phyloP scores from a whole-genome alignment of 1,140 invertebrate species.

The Pogonognathellus flavescens region DNA sequence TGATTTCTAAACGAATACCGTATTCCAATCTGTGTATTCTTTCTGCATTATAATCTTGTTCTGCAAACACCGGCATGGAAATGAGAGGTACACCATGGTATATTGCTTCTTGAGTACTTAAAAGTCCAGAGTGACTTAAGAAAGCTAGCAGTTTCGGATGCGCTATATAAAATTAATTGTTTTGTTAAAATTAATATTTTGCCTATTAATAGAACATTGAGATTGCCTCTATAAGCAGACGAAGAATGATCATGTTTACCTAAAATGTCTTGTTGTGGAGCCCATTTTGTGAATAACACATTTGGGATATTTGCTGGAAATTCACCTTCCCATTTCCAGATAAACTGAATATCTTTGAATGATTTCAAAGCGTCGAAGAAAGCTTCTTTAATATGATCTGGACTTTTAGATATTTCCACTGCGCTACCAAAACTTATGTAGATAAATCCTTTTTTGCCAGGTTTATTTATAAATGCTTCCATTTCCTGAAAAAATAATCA shows the following conservation, averaged over 20 bases:
- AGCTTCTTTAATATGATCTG: slow-evolving; percentile 26
- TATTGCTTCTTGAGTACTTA: slow-evolving; percentile 61
- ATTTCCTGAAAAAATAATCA: no score
- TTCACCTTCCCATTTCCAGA: slow-evolving; percentile 66
- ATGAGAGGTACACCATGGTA: slow-evolving; percentile 59
- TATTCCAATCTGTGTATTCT: slow-evolving; percentile 32
- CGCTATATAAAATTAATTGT: slow-evolving; percentile 34
- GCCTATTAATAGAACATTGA: no score
- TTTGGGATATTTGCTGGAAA: slow-evolving; percentile 54
- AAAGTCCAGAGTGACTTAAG: slow-evolving; percentile 59
- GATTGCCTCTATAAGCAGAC: no score
- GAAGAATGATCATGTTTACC: slow-evolving; percentile 49
- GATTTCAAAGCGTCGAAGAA: slow-evolving; percentile 53
- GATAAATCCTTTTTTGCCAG: slow-evolving; percentile 58
- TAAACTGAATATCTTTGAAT: slow-evolving; percentile 53
- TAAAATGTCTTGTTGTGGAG: slow-evolving; percentile 65
- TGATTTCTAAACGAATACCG: slow-evolving; percentile 55
- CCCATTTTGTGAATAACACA: slow-evolving; percentile 62
- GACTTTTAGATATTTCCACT: slow-evolving; percentile 18
- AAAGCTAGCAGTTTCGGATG: slow-evolving; percentile 61
- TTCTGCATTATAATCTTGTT: slow-evolving; percentile 57
- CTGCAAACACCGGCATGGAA: slow-evolving; percentile 58
- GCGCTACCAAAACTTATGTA: slow-evolving; percentile 58
- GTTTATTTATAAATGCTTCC: slow-evolving; percentile 48
- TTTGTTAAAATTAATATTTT: no score